Evolutionary conservation across 2,888 invertebrate species (phyloP).

Genomic region (Lobophora halterata): DNA sequence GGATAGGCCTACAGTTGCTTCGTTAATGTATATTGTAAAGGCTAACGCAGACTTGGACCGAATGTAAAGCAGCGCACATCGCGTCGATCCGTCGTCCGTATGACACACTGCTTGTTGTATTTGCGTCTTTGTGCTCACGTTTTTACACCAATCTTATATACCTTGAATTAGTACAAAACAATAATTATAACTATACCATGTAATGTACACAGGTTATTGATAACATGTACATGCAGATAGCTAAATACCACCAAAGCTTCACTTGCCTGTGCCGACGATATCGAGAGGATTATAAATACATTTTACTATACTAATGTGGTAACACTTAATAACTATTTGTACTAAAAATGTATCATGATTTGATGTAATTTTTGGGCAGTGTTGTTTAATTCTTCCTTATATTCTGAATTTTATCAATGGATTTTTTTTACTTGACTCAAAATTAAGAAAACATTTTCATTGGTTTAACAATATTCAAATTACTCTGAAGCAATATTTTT

Average conservation of each 20-base stretch:
- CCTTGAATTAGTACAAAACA: constrained; percentile 48
- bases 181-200: constrained; percentile 37
- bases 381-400: no score
- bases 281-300: constrained; percentile 2
- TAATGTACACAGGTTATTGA: constrained; percentile 48
- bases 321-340: no score
- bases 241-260: constrained; percentile 36
- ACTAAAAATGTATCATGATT: no score
- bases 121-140: constrained; percentile 72
- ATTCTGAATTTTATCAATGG: no score
- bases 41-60: constrained; percentile 56
- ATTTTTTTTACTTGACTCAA: no score
- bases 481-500: no score
- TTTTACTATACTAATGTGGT: no score
- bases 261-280: constrained; percentile 30
- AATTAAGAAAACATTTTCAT: no score
- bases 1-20: constrained; percentile 4
- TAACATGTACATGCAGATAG: constrained; percentile 55
- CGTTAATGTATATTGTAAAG: constrained; percentile 9
- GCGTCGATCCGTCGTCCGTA: constrained; percentile 56
- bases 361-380: no score
- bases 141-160: constrained; percentile 46
- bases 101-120: constrained; percentile 75
- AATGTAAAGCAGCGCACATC: constrained; percentile 75
- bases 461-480: no score